phyloP scores from a whole-genome alignment of 2,797 vertebrate genomes.

The Rhinella marina region DNA sequence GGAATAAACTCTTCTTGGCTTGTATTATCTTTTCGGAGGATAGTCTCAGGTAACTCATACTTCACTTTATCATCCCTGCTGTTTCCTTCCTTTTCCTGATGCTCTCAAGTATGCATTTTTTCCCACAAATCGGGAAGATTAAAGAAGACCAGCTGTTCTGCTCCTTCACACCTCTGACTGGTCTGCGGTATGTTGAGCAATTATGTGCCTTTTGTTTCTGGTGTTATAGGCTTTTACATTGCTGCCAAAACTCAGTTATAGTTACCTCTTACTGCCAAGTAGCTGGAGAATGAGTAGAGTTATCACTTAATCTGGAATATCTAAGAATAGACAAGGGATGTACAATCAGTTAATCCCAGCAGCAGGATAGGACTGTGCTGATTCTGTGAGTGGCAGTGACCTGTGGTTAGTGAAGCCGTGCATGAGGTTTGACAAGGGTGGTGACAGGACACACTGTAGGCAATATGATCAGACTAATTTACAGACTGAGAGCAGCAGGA shows the following conservation, averaged over 20 bases:
- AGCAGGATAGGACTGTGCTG: neutral
- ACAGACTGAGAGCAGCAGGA: neutral
- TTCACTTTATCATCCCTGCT: slow-evolving; percentile 35
- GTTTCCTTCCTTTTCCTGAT: slow-evolving; percentile 12
- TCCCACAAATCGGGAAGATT: neutral
- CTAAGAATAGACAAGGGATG: neutral
- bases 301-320: neutral
- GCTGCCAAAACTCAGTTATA: neutral
- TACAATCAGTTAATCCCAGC: neutral
- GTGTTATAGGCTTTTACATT: neutral
- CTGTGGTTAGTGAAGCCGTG: neutral
- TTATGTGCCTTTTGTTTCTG: slow-evolving; percentile 11
- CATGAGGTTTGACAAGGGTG: neutral
- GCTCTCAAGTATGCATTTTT: slow-evolving; percentile 30
- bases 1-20: slow-evolving; percentile 32
- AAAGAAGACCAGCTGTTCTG: slow-evolving; percentile 21
- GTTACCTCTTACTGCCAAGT: neutral
- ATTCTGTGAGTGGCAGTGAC: neutral
- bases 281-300: neutral
- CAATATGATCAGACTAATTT: neutral
- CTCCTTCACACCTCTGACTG: slow-evolving; percentile 13
- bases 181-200: neutral
- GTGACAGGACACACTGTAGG: neutral
- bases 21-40: slow-evolving; percentile 10
- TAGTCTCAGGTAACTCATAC: slow-evolving; percentile 34